These are phyloP conservation scores for Acrossocheilus fasciatus DNA, from an alignment of 2,797 vertebrate genomes.

Conservation along the genomic window DNA sequence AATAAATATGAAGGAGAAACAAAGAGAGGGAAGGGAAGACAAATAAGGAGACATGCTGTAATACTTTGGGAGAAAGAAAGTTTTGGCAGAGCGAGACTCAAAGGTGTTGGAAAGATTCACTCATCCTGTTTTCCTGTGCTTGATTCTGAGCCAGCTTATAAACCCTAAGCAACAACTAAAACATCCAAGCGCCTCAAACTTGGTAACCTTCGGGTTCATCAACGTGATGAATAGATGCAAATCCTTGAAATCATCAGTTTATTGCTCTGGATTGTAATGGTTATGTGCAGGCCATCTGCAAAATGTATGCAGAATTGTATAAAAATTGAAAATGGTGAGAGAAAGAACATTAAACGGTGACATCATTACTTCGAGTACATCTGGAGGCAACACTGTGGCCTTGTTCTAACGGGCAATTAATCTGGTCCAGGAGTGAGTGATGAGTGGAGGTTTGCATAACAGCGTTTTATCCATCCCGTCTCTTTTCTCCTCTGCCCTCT, in stretches of 20 bases:
- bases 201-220: constrained; percentile 7
- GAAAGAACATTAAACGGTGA: constrained; percentile 39
- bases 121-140: constrained; percentile 44
- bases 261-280: neutral
- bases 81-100: constrained; percentile 27
- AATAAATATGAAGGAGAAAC: constrained; percentile 14
- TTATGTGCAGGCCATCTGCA: constrained; percentile 37
- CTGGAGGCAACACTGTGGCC: constrained; percentile 56
- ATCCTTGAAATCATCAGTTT: constrained; percentile 21
- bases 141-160: constrained; percentile 35
- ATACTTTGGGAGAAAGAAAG: constrained; percentile 19
- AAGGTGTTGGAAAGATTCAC: constrained; percentile 49
- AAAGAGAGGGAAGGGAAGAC: constrained; percentile 2
- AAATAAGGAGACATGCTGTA: constrained; percentile 29
- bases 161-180: constrained; percentile 16
- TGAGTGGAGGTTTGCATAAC: constrained; percentile 49
- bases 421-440: constrained; percentile 44
- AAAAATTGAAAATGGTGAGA: constrained; percentile 20
- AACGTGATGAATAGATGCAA: constrained; percentile 8
- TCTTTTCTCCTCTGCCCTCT: constrained; percentile 6
- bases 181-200: neutral
- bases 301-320: constrained; percentile 17
- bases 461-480: neutral
- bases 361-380: constrained; percentile 51
- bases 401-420: constrained; percentile 49